Evolutionary conservation across 2,113 vertebrate species (phyloP).

Genomic region (Ploceus nigricollis): DNA sequence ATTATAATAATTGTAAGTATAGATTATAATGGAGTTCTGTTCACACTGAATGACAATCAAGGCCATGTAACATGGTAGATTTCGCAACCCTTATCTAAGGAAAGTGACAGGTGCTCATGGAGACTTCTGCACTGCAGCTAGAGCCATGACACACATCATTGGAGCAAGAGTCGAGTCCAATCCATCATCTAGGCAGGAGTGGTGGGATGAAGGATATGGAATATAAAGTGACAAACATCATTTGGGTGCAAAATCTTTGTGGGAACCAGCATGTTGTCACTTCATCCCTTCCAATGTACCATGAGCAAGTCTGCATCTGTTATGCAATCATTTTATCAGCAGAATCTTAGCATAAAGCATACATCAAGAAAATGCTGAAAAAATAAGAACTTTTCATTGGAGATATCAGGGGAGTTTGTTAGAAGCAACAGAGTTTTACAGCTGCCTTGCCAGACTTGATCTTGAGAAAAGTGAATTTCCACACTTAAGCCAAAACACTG

Average conservation of each 20-base stretch:
- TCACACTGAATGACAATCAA: background rate
- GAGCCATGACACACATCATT: background rate
- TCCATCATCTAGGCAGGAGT: background rate
- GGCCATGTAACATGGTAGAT: background rate
- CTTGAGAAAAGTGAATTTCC: background rate
- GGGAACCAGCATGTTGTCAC: background rate
- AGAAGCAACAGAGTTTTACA: background rate
- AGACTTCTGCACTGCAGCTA: background rate
- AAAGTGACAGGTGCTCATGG: background rate
- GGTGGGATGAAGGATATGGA: background rate
- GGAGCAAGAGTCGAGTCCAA: background rate
- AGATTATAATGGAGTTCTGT: background rate
- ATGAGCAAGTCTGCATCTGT: background rate
- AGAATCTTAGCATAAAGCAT: background rate
- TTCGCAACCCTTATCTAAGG: background rate
- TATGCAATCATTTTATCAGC: background rate
- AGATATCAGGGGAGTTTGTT: background rate
- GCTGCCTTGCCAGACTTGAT: background rate
- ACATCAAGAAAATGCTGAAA: background rate
- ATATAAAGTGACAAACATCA: background rate
- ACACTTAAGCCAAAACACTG: background rate
- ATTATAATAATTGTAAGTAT: background rate
- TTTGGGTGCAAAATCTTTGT: background rate
- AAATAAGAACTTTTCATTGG: background rate
- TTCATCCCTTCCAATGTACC: conserved; percentile 3